Evolutionary conservation across 2,113 vertebrate species (phyloP).

Genomic region (Henicopernis longicauda): DNA sequence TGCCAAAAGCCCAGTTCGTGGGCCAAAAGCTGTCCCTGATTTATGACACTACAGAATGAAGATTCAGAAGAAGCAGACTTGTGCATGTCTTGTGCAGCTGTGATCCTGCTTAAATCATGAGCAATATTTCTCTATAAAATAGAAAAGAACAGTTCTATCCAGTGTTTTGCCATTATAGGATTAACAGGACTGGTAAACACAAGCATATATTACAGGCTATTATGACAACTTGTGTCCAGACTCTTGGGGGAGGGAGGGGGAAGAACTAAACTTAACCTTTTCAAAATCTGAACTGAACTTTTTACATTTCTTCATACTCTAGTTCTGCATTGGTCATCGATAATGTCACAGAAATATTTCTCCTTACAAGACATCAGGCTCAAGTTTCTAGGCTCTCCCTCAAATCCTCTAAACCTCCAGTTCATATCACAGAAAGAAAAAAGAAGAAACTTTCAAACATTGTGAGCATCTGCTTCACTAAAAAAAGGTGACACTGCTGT

Average conservation of each 20-base stretch:
- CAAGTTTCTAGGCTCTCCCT: not conserved
- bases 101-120: not conserved
- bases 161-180: not conserved
- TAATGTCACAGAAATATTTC: not conserved
- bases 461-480: not conserved
- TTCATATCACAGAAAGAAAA: not conserved
- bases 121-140: not conserved
- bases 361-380: not conserved
- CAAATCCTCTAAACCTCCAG: not conserved
- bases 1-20: not conserved
- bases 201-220: not conserved
- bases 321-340: not conserved
- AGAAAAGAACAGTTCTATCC: not conserved
- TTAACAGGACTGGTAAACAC: slow-evolving; percentile 2
- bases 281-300: not conserved
- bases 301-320: not conserved
- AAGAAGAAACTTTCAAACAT: not conserved
- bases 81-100: not conserved
- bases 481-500: not conserved
- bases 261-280: not conserved
- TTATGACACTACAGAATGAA: not conserved
- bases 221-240: not conserved
- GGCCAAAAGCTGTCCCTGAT: not conserved
- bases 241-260: not conserved
- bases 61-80: not conserved